Evolutionary conservation across 2,113 vertebrate genomes (phyloP), one percentile per base, ranked within the genome.

Genomic region (Peucedramus taeniatus): DNA sequence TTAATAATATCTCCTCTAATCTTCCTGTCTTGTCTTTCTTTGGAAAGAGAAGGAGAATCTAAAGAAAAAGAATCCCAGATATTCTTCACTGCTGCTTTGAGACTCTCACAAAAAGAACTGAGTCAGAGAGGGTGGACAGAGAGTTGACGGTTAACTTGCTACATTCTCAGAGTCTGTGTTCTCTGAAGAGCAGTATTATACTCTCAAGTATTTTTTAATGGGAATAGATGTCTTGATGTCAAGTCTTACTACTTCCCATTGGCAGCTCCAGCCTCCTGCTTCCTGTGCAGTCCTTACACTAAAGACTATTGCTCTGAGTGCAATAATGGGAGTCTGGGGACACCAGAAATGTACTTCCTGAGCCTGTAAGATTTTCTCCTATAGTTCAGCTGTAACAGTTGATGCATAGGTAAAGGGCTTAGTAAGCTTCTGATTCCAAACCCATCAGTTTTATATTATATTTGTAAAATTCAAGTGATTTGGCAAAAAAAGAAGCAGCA

Each of bases 1-100:
- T 77, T 88, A 90, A 76, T 90, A 90, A 69, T 88, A 93, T 78
- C 68, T 81, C 26, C 59, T 14, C 31, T 65, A 57, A 84, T 33
- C 23, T 65, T 74, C 33, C 13, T 30, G 13, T 80, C 17, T 92
- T 91, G 15, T 28, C 23, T 69, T 77, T 83, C 35, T n/a, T n/a
- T n/a, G n/a, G n/a, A n/a, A n/a, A n/a, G n/a, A n/a, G n/a, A 70
- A 50, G 87, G 12, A 57, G 2, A 60, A 60, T 50, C 54, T 85
- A 56, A 74, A 89, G 74, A 72, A 35, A 20, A 26, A 44, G 2
- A 47, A 27, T 6, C 13, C 33, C 54, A 72, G 35, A 44, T 79
- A 65, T 53, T 80, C 24, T 90, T 72, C 50, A n/a, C 17, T 80
- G 11, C 13, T 89, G 8, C 19, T 90, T 77, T 72, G 40, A 80